A percentile compares a stretch with the other conserved stretches of the same genome.
Conservation (phyloP, 2,888 invertebrate species). For the Drosophila anomalata region DNA sequence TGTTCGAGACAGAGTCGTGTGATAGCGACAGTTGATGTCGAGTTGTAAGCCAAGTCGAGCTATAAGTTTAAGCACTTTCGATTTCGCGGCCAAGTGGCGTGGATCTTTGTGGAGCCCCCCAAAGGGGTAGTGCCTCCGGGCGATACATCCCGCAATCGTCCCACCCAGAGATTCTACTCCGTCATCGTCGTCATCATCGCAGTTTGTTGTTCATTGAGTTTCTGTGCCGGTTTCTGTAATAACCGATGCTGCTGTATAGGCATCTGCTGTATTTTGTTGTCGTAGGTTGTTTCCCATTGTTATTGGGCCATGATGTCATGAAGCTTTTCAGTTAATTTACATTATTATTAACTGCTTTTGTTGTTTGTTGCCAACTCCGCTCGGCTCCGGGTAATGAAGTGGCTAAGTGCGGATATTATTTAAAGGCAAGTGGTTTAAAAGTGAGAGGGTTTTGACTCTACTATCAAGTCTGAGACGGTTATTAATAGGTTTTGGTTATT, state of each 20-base stretch:
- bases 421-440: constrained; percentile 15
- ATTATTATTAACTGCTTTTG: constrained; percentile 62
- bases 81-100: constrained; percentile 50
- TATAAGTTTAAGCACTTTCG: constrained; percentile 56
- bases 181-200: constrained; percentile 39
- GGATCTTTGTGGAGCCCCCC: constrained; percentile 12
- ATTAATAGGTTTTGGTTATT: neutral
- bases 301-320: constrained; percentile 59
- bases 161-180: constrained; percentile 15
- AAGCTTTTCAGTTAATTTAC: constrained; percentile 64
- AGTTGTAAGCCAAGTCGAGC: constrained; percentile 28
- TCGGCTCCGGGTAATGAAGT: constrained; percentile 6
- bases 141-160: neutral
- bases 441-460: constrained; percentile 12
- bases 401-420: constrained; percentile 20
- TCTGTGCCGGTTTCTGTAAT: constrained; percentile 37
- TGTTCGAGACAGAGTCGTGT: constrained; percentile 34
- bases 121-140: too few species aligned
- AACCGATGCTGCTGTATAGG: constrained; percentile 19
- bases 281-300: constrained; percentile 63
- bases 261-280: constrained; percentile 52
- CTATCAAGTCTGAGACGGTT: neutral
- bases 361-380: constrained; percentile 14
- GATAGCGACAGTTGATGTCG: constrained; percentile 24
- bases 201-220: constrained; percentile 42